phyloP scores from a whole-genome alignment of 2,888 invertebrate genomes.

The Noctuana brunneofusca region DNA sequence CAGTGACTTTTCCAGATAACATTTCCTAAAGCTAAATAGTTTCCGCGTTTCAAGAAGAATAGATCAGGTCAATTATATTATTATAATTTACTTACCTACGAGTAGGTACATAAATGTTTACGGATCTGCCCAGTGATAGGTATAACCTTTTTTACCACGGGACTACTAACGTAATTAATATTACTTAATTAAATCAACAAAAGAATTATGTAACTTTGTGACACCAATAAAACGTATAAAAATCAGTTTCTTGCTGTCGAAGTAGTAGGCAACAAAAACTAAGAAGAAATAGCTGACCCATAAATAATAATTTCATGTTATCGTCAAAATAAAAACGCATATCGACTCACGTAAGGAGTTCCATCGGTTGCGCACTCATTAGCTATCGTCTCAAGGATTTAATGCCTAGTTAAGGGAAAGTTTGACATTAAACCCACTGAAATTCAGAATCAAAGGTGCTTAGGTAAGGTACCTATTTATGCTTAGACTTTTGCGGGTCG shows the following conservation, averaged over 20 bases:
- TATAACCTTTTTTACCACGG: no score
- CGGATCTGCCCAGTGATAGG: no score
- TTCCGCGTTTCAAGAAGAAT: no score
- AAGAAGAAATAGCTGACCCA: background rate
- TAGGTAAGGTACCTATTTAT: background rate
- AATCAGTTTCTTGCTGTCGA: background rate
- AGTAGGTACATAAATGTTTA: no score
- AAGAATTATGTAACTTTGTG: background rate
- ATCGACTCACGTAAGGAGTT: constrained; percentile 3
- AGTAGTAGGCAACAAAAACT: background rate
- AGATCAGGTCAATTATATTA: no score
- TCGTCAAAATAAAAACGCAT: constrained; percentile 2
- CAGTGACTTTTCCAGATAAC: no score
- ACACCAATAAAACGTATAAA: background rate
- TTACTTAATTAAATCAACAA: no score
- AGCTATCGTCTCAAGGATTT: constrained; percentile 4
- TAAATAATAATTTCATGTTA: background rate
- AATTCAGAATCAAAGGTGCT: background rate
- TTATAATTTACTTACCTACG: no score
- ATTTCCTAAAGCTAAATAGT: no score
- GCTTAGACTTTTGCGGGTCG: background rate
- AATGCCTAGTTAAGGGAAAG: constrained; percentile 1
- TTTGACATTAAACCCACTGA: background rate
- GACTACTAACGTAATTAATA: no score
- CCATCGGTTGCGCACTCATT: background rate